Base-by-base conservation (phyloP, 2,113 vertebrate species). In the Sinocyclocheilus rhinocerous region DNA sequence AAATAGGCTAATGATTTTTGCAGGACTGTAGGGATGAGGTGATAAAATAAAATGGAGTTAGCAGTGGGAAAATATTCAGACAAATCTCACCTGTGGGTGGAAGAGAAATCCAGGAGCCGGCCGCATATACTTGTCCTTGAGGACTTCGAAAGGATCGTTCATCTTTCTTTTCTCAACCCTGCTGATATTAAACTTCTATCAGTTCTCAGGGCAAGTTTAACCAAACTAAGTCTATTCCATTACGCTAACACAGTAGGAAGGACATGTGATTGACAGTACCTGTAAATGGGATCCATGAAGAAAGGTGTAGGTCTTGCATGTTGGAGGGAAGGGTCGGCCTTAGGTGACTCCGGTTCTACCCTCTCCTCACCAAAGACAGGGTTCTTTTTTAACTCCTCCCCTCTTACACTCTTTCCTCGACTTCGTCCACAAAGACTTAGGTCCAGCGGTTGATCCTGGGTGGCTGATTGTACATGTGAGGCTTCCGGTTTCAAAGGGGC, bases 91-190 rank as follows among this genome's bases (percentile, higher is more conserved):
- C 97, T 99, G 98, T 92, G 98, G 98, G 92, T 99, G 98, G 94
- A 99, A 98, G 91, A 99, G 95, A 93, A 99, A 98, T 88, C 97
- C 97, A 0, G 98, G 97, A 82, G 97, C 94, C 65, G 97, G 97
- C 87, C 97, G 97, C 97, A 99, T 98, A 94, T 98, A 99, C 92
- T 99, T 99, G 92, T 99, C 97, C 94, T 99, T 99, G 92, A 99
- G 97, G 93, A 96, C 95, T 95, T 99, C 97, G 93, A 99, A 97
- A 90, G 98, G 98, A 92, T 99, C 98, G 83, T 94, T 97, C 94
- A 98, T 95, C 92, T 98, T 99, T 96, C 98, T 98, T 95, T 99
- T 99, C 95, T 99, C 98, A 97, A 99, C 98, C 97, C 98, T 99
- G 97, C 95, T 96, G 97, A 97, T 91, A 92, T 95, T 96, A 95